phyloP scores from a whole-genome alignment of 2,113 vertebrate genomes.

The Pluvialis apricaria region DNA sequence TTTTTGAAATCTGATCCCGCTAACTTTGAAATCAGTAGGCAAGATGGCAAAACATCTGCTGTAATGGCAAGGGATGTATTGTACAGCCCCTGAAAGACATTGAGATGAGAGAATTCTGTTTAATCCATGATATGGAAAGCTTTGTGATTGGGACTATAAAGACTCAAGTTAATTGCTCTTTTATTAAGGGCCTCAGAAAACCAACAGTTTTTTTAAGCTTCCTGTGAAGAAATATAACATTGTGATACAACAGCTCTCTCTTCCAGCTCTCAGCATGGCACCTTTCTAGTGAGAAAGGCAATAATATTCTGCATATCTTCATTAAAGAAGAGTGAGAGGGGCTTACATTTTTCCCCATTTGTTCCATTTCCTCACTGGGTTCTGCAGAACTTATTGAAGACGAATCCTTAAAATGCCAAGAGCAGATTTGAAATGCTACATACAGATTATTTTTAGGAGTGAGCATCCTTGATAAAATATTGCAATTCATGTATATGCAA shows the following conservation, averaged over 20 bases:
- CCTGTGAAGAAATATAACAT: neutral
- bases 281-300: neutral
- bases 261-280: neutral
- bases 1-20: neutral
- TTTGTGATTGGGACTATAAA: neutral
- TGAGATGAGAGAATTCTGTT: neutral
- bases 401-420: neutral
- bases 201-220: neutral
- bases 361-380: neutral
- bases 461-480: constrained; percentile 1
- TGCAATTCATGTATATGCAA: constrained; percentile 55
- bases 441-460: constrained; percentile 24
- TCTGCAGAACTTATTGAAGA: neutral
- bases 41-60: neutral
- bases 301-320: neutral
- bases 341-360: neutral
- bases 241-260: neutral
- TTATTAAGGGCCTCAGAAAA: neutral
- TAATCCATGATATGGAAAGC: neutral
- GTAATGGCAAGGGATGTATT: neutral
- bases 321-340: neutral
- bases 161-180: neutral
- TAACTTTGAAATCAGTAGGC: neutral
- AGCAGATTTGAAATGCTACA: neutral
- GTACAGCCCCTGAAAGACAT: neutral